Base-by-base conservation (phyloP, 2,888 invertebrate genomes). In the Drosophila neotestacea region DNA sequence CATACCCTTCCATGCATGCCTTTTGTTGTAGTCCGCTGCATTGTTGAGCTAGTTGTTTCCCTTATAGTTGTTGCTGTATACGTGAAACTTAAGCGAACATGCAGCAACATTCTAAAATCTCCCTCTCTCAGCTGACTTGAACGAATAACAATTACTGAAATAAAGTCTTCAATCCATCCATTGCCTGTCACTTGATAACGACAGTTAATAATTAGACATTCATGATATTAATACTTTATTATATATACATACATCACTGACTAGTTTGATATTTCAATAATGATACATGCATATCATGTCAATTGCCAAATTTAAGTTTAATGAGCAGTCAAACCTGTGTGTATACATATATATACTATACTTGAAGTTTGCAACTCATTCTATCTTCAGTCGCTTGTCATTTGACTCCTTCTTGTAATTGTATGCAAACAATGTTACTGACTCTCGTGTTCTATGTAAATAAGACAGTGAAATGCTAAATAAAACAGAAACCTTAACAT, bases 381-480 rank as follows among this genome's bases (percentile, higher is more conserved):
- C 34, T 42, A 34, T 56, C 27, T 44, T 44, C 10, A 44, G 22
- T 22, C 2, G n/a, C 28, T 9, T 28, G 32, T 30, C 56, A 67
- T 41, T 22, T 22, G 60, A 61, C 13, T 41, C 9, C 66, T 67
- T 46, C 72, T 71, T 71, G 86, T 86, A 88, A 79, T 80, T 85
- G 81, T 87, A 89, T 89, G 89, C 88, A 90, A 89, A 90, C 90
- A 87, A 77, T 82, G 79, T 66, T 75, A 70, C 62, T 27, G 78
- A 73, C 76, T 88, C 83, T 78, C 88, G 76, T 88, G 88, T 88
- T 86, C 82, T 88, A 88, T 88, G 89, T 79, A 89, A 89, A 89
- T 89, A 88, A 79, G 76, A 74, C 82, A 77, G 77, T 73, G 73
- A 78, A 85, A 82, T 85, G 78, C 67, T 70, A 78, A 87, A 70